phyloP scores from a whole-genome alignment of 2,888 invertebrate genomes.

The Anodontia alba region DNA sequence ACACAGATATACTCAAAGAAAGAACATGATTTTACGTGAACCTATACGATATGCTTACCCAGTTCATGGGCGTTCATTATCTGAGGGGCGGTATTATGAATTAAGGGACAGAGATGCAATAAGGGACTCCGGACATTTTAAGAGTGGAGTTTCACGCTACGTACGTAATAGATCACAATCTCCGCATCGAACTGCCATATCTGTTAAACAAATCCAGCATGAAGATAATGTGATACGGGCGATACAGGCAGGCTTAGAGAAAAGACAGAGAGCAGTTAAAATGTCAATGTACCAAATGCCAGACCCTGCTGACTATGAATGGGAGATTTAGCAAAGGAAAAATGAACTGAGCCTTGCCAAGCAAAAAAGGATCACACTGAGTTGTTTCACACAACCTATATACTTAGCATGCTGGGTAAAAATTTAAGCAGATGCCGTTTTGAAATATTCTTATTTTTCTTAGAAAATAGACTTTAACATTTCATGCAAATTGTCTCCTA shows the following conservation, averaged over 20 bases:
- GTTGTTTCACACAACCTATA: too few relatives aligned
- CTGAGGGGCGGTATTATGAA: slow-evolving; percentile 34
- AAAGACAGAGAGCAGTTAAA: slow-evolving; percentile 70
- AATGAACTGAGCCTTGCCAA: too few relatives aligned
- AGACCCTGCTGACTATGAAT: slow-evolving; percentile 67
- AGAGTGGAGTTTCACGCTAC: slow-evolving; percentile 56
- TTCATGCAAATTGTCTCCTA: too few relatives aligned
- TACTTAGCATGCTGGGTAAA: too few relatives aligned
- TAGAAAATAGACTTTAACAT: too few relatives aligned
- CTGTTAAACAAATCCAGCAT: slow-evolving; percentile 50
- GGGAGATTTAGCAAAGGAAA: slow-evolving; percentile 74
- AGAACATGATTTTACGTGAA: slow-evolving; percentile 4
- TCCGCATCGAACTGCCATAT: slow-evolving; percentile 48
- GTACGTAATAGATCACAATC: slow-evolving; percentile 67
- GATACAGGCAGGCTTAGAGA: slow-evolving; percentile 73
- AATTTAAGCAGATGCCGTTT: too few relatives aligned
- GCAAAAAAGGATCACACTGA: not conserved
- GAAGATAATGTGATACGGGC: slow-evolving; percentile 72
- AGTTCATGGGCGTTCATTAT: slow-evolving; percentile 40
- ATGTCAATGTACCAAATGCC: slow-evolving; percentile 72
- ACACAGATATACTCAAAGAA: slow-evolving; percentile 49
- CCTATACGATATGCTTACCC: slow-evolving; percentile 30
- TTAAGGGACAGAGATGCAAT: not conserved
- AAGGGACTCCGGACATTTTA: slow-evolving; percentile 15
- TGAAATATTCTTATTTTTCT: too few relatives aligned